Conservation (phyloP, 2,113 vertebrate species). For the Plecotus auritus region DNA sequence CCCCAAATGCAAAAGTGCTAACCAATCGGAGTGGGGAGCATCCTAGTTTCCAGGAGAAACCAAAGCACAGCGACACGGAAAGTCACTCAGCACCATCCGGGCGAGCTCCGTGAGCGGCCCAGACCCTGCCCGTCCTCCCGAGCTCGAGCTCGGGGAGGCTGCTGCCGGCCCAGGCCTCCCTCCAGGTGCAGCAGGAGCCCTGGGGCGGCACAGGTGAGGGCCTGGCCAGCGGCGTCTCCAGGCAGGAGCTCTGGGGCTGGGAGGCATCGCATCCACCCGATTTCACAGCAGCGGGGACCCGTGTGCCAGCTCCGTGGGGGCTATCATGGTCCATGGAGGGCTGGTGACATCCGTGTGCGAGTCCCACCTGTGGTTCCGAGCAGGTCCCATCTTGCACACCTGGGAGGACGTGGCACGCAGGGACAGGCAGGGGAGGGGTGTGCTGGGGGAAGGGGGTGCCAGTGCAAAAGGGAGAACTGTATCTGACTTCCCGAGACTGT, state of each 20-base stretch:
- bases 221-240: neutral
- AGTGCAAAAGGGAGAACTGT: constrained; percentile 87
- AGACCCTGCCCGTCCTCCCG: accelerated
- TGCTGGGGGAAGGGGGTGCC: constrained; percentile 77
- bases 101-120: too few species aligned
- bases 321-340: constrained; percentile 52
- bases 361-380: constrained; percentile 73
- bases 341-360: constrained; percentile 61
- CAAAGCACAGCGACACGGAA: neutral
- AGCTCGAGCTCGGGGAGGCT: accelerated
- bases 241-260: too few species aligned
- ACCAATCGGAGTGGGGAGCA: accelerated
- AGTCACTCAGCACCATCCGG: accelerated
- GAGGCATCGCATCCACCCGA: accelerated
- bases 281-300: neutral
- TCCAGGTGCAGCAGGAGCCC: neutral
- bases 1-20: neutral
- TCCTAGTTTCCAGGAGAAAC: neutral
- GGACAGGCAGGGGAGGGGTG: neutral
- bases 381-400: constrained; percentile 45
- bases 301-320: neutral
- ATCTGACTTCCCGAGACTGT: constrained; percentile 82
- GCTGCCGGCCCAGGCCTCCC: neutral
- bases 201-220: too few species aligned
- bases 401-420: neutral